Conservation (phyloP, 2,113 vertebrate genomes). For the Odocoileus virginianus region DNA sequence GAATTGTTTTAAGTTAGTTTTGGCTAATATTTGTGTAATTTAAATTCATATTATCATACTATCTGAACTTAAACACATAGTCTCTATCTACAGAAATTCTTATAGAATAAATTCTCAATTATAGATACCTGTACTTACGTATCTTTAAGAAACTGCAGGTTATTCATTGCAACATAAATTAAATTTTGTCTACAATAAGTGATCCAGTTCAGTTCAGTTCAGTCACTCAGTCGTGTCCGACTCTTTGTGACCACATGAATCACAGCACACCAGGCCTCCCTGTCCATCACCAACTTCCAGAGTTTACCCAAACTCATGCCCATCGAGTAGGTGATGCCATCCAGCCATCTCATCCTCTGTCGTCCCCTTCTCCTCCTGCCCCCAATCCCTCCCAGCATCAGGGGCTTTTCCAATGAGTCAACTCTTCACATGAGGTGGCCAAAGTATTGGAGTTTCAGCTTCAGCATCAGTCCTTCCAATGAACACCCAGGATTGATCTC, state of each 20-base stretch:
- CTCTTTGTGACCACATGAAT: not conserved
- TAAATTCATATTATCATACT: not conserved
- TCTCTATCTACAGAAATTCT: not conserved
- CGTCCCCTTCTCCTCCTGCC: too few species aligned
- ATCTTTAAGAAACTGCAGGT: not conserved
- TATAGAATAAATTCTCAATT: not conserved
- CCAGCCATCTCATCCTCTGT: too few species aligned
- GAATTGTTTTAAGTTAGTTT: not conserved
- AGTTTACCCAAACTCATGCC: not conserved
- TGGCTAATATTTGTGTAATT: not conserved
- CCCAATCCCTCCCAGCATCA: not conserved
- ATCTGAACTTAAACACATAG: not conserved
- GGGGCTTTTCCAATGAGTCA: not conserved
- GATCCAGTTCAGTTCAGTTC: not conserved
- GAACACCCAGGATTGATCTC: too few species aligned
- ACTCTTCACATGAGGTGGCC: too few species aligned
- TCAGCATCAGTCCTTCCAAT: too few species aligned
- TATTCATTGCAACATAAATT: not conserved
- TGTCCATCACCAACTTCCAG: not conserved
- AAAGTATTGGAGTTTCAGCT: too few species aligned
- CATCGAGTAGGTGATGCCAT: not conserved
- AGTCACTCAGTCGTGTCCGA: rapidly evolving
- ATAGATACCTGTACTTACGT: not conserved
- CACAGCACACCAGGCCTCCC: not conserved
- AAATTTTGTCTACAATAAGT: not conserved